Base-by-base conservation (phyloP, 2,113 vertebrate species). In the Cettia cetti region DNA sequence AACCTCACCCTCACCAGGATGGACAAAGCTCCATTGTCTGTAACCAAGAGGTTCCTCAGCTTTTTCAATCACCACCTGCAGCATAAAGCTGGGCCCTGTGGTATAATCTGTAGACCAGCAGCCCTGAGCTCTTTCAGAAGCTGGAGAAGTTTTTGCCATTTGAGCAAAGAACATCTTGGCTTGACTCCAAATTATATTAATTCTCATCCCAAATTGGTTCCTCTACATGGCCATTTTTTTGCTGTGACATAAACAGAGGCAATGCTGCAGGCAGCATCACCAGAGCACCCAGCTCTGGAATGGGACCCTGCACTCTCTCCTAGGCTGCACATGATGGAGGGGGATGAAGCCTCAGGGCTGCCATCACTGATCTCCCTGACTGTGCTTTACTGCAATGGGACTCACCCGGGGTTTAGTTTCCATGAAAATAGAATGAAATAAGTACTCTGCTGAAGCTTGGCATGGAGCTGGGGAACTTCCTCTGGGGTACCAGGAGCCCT, bases 251-350 rank as follows among this genome's bases (percentile, higher is more conserved):
- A 31, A 57, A 33, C 15, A 57, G 45, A 59, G 56, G 49, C 23
- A 56, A 49, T 6, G 12, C 15, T 64, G 31, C 24, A 45, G 45
- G 39, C 56, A 63, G 42, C 30, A 54, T 10, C 42, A 24, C 13
- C 37, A 42, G 26, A 65, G 31, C 30, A 39, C 31, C 35, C 31
- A 57, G 64, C 26, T 57, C 54, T 50, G 54, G 22, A 42, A 13
- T 3, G 28, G 54, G 35, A 47, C 24, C 52, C 49, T 70, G 54
- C 66, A 22, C 21, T 56, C 49, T 21, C 8, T 45, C 9, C 37
- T 15, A 2, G 7, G 68, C 26, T 74, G 31, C 18, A 4, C 1
- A 0, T 15, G 42, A 13, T 27, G 39, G 50, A 61, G 23, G 33
- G 31, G 21, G 19, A 7, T 28, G 37, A 50, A 77, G 14, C n/a